Evolutionary conservation across 2,888 invertebrate species (phyloP).

Genomic region (Amphipyra tragopoginis): DNA sequence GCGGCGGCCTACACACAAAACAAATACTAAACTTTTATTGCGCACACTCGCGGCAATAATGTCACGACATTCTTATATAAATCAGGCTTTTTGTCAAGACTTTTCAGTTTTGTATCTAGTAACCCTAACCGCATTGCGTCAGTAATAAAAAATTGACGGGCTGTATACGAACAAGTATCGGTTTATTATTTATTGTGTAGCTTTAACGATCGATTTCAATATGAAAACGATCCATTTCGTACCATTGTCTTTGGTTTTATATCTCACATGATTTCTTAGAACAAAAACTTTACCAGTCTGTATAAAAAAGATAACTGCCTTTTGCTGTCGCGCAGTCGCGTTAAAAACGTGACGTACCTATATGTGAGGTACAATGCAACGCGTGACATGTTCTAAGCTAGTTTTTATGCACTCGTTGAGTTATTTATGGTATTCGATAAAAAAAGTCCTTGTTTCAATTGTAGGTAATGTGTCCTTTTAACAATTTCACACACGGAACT

Average conservation of each 20-base stretch:
- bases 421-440: slow-evolving; percentile 30
- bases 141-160: slow-evolving; percentile 5
- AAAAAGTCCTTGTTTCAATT: slow-evolving; percentile 33
- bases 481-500: slow-evolving; percentile 29
- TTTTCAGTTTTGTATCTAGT: too few relatives aligned
- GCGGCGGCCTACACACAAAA: too few relatives aligned
- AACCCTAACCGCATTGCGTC: too few relatives aligned
- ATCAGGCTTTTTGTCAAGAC: too few relatives aligned
- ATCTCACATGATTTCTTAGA: slow-evolving; percentile 4
- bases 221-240: not conserved
- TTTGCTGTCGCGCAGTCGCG: too few relatives aligned
- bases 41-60: too few relatives aligned
- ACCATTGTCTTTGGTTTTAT: slow-evolving; percentile 25
- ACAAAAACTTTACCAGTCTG: not conserved
- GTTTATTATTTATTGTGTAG: too few relatives aligned
- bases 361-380: slow-evolving; percentile 22
- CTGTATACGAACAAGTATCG: slow-evolving; percentile 10
- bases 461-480: slow-evolving; percentile 12
- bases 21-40: too few relatives aligned
- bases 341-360: too few relatives aligned
- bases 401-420: slow-evolving; percentile 12
- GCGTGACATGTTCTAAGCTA: slow-evolving; percentile 10
- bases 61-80: too few relatives aligned
- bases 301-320: slow-evolving; percentile 13
- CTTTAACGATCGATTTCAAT: slow-evolving; percentile 29